Base-by-base conservation (phyloP, 2,797 vertebrate genomes). In the Xiphophorus birchmanni region DNA sequence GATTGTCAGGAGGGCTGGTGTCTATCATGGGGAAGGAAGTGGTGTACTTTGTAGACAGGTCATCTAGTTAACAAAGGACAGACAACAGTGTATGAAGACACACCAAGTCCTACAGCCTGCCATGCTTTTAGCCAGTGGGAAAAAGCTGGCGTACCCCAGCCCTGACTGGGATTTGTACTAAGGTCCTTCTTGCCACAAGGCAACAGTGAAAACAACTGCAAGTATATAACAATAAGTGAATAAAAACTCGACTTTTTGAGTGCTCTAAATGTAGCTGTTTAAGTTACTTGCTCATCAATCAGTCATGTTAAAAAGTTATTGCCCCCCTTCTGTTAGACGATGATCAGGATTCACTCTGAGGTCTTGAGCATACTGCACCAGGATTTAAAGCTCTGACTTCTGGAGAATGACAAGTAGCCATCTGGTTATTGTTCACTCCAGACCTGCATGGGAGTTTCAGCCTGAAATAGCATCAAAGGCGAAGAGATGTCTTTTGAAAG, bases 401-500 rank as follows among this genome's bases (percentile, higher is more conserved):
- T 82, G 71, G 81, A 88, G 89, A 91, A 91, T 92, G 92, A 92
- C 92, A 92, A 92, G 78, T 86, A 86, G 89, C 92, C 90, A 92
- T 93, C 91, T 95, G 92, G 82, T 89, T 81, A 79, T 92, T 87
- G 77, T 88, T 84, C 73, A 90, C 88, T 79, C 76, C 86, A 91
- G 87, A 90, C 90, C 89, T 90, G 77, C 86, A 87, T 8, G 35
- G 84, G 71, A 83, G 80, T 81, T 83, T 74, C 85, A 81, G 89
- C 90, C 88, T 58, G 11, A 94, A 95, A 95, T 93, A 92, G 85
- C 89, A 93, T 95, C 92, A 93, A 93, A 95, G 88, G 73, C 60
- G 44, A 85, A 80, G 79, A 85, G 84, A 89, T 88, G 82, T 88
- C 81, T 87, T 93, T 88, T 86, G 79, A 92, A 94, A 92, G 80